Base-by-base conservation (phyloP, 2,113 vertebrate genomes). In the Synchiropus splendidus region DNA sequence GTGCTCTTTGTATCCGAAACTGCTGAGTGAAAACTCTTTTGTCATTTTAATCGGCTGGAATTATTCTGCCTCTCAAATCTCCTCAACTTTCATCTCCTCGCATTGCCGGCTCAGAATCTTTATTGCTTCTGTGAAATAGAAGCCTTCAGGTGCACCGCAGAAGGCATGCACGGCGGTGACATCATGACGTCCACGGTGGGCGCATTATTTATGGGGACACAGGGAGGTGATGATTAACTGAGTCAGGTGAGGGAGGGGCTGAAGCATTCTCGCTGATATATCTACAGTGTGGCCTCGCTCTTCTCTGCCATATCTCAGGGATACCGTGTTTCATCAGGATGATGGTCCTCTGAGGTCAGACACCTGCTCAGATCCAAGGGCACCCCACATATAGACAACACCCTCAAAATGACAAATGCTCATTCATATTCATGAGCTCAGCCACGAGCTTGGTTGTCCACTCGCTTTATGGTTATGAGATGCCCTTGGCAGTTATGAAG, bases 181-280 rank as follows among this genome's bases (percentile, higher is more conserved):
- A 46, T 60, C 48, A 16, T 10, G n/a, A 65, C 67, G 32, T n/a
- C 63, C 71, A 61, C 63, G 61, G 58, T 64, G 43, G 43, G 16
- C 2, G 40, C 50, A 27, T 58, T 75, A 75, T 78, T 80, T 77
- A 48, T 47, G 51, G 64, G 36, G 14, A 57, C 47, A 58, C 58
- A 10, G 59, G 50, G 43, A 67, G 55, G 53, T 46, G 54, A 17
- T 74, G 70, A 65, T 77, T 48, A 69, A 72, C 49, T 36, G 41
- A 64, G 65, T 61, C 69, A 58, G 64, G 66, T 54, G 74, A 77
- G 49, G 75, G 75, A 63, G 51, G 61, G 34, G 21, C 21, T 27
- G 21, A 27, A 5, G 21, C 8, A 27, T 27, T 27, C 4, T 27
- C 27, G 5, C 46, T 36, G 18, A 44, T 16, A 50, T 49, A 66